Percentiles rank a stretch among this genome's conserved stretches.
phyloP scores from a whole-genome alignment of 2,797 vertebrate genomes.

The Cichlasoma orientale region DNA sequence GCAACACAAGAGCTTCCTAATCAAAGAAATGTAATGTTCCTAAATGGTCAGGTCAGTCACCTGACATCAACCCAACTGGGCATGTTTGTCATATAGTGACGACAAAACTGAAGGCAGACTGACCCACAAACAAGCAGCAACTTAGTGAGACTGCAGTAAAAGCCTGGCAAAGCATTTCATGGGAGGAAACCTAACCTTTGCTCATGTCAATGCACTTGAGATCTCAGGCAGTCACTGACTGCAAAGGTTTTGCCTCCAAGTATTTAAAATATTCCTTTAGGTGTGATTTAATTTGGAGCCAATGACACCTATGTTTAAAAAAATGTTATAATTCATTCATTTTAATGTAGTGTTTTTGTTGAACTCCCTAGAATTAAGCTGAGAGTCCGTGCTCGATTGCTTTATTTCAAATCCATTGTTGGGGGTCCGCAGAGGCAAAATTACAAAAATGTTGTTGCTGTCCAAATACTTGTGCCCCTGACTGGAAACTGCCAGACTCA shows the following conservation, averaged over 20 bases:
- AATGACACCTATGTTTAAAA: neutral
- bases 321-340: neutral
- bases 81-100: neutral
- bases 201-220: neutral
- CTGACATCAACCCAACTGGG: conserved; percentile 1
- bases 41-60: neutral
- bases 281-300: neutral
- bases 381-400: neutral
- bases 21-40: neutral
- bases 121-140: neutral
- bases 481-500: conserved; percentile 15
- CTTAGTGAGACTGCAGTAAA: neutral
- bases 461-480: neutral
- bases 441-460: neutral
- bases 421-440: neutral
- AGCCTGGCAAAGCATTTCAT: neutral
- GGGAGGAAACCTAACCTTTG: neutral
- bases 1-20: neutral
- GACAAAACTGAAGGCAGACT: neutral
- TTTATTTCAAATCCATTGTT: neutral
- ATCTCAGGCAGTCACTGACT: neutral
- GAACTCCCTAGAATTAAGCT: neutral
- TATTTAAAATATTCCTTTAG: neutral
- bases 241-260: neutral
- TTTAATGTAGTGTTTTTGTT: neutral